phyloP scores from a whole-genome alignment of 2,797 vertebrate species.

The Allobates femoralis region DNA sequence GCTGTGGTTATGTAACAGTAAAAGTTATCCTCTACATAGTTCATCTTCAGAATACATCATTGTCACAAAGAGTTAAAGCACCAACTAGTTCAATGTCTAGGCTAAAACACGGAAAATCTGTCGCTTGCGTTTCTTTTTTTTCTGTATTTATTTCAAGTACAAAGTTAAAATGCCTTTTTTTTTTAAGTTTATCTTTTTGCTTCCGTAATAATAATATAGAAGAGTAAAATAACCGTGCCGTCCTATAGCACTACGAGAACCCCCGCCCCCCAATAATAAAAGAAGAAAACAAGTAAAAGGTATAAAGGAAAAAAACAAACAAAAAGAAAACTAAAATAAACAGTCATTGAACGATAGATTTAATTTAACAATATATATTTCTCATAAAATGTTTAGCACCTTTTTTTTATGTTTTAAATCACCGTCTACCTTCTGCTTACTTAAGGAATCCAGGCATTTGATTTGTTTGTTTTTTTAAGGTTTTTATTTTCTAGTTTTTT shows the following conservation, averaged over 20 bases:
- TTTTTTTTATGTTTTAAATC: conserved; percentile 82
- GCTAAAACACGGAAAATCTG: conserved; percentile 98
- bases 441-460: conserved; percentile 77
- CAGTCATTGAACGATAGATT: conserved; percentile 90
- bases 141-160: conserved; percentile 94
- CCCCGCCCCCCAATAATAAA: conserved; percentile 64
- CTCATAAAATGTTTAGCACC: conserved; percentile 99
- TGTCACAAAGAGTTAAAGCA: conserved; percentile 95
- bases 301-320: not conserved
- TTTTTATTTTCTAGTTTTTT: conserved; percentile 65
- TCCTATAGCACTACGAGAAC: conserved; percentile 90
- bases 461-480: conserved; percentile 64
- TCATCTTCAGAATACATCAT: conserved; percentile 87
- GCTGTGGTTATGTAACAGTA: conserved; percentile 85
- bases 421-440: conserved; percentile 84
- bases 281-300: conserved; percentile 64
- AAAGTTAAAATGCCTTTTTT: conserved; percentile 97
- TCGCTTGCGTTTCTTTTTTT: conserved; percentile 87
- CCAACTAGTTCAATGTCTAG: conserved; percentile 98
- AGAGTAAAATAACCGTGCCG: conserved; percentile 96
- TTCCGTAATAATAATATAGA: conserved; percentile 85
- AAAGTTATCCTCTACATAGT: conserved; percentile 84
- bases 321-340: no score
- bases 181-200: conserved; percentile 67
- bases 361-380: conserved; percentile 97